Base-by-base conservation (phyloP, 2,888 invertebrate species). In the Lochmaea crataegi region DNA sequence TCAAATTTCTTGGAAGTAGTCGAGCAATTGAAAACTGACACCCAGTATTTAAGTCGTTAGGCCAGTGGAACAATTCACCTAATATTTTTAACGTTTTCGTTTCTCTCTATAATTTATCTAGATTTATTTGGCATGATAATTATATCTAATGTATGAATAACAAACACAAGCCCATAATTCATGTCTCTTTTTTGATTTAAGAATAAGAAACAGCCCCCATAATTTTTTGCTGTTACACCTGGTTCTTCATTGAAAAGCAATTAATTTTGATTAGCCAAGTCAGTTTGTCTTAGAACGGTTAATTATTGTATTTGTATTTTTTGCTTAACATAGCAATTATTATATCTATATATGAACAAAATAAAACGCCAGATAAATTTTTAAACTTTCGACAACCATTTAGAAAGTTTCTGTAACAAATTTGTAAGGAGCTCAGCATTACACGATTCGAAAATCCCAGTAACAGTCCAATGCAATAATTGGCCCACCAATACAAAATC, bases 51-150 rank as follows among this genome's bases (percentile, higher is more conserved):
- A 38, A 38, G 26, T n/a, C 60, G 60, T 38, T 60, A 38, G 38
- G n/a, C 32, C 14, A 60, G 7, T 38, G 12, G 26, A 38, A 38
- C 60, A 60, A 38, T 60, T 60, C 9, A 60, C 60, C 38, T 38
- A 60, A 26, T 32, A 14, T 64, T 48, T 45, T 65, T 48, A 22
- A n/a, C 18, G 26, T 26, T 51, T 48, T 65, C 5, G 48, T n/a
- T 48, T 14, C 26, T 22, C 14, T 26, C 48, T 45, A 45, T 65
- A 65, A 65, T 65, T 65, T 45, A 48, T 48, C 48, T 65, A 51
- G 48, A 65, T 65, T 65, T 65, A 26, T 65, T 65, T 51, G 64
- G 26, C 64, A 65, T 11, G 64, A 65, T 65, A 65, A 65, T 65
- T 48, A 65, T 26, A 65, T 48, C 22, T 64, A 64, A 64, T 48